These are phyloP conservation scores for Cephus rjabovi DNA, from an alignment of 2,888 invertebrate genomes.

Conservation along the genomic window DNA sequence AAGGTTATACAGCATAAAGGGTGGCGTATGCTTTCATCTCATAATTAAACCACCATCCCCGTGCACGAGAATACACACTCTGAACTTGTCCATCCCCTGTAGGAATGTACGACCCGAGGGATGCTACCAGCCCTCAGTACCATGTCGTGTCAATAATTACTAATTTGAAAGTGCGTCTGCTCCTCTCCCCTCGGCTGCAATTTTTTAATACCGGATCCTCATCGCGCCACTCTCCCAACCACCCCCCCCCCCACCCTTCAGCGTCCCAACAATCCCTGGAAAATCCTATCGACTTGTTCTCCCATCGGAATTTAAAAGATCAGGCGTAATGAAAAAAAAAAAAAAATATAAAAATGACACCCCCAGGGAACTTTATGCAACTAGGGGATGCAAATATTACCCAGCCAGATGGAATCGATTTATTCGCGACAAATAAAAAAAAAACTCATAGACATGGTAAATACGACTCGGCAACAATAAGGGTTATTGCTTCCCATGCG, in stretches of 20 bases:
- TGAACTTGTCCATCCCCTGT: background rate
- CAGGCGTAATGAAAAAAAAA: background rate
- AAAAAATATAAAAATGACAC: background rate
- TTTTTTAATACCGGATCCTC: background rate
- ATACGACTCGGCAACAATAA: background rate
- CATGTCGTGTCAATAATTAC: constrained; percentile 19
- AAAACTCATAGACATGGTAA: background rate
- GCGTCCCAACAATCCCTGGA: too few relatives aligned
- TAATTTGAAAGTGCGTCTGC: constrained; percentile 11
- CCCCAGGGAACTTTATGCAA: background rate
- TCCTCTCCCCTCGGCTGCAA: background rate
- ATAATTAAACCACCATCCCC: constrained; percentile 38
- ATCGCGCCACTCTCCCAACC: too few relatives aligned
- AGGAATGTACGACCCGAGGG: background rate
- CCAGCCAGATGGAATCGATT: background rate
- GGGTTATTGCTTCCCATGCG: background rate
- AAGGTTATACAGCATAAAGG: constrained; percentile 22
- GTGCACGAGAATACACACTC: background rate
- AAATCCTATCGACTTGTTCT: background rate
- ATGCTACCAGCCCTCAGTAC: constrained; percentile 6
- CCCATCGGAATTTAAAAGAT: background rate
- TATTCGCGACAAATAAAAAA: background rate
- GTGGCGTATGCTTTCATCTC: constrained; percentile 42
- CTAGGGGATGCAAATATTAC: background rate
- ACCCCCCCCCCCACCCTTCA: too few relatives aligned